Percentiles rank a stretch among this genome's conserved stretches.
Evolutionary conservation across 2,113 vertebrate genomes (phyloP).

Genomic region (Rissa tridactyla): DNA sequence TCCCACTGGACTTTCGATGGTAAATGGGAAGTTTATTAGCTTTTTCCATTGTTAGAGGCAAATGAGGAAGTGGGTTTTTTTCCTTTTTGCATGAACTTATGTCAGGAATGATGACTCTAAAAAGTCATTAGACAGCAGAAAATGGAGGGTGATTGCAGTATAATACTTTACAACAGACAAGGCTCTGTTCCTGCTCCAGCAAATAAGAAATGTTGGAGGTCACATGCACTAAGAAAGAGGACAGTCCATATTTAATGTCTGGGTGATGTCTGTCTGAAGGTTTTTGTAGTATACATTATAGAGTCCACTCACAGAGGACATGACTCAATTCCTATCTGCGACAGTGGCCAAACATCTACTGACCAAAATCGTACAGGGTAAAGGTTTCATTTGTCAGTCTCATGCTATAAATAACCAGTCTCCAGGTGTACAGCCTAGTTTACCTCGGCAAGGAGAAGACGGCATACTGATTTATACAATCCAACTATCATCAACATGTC

Average conservation of each 20-base stretch:
- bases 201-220: background rate
- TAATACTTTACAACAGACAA: background rate
- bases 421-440: background rate
- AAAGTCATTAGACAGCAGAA: constrained; percentile 5
- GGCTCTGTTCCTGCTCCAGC: background rate
- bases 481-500: background rate
- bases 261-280: background rate
- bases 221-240: background rate
- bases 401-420: background rate
- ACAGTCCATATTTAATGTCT: background rate
- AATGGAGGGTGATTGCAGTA: background rate
- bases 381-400: background rate
- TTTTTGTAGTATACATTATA: background rate
- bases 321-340: background rate
- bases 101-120: constrained; percentile 22
- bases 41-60: constrained; percentile 31
- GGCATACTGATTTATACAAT: background rate
- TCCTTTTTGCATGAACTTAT: background rate
- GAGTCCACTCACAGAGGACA: background rate
- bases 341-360: background rate
- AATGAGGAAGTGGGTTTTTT: background rate
- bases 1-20: constrained; percentile 31
- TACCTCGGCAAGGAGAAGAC: background rate
- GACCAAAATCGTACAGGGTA: background rate
- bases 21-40: constrained; percentile 27